Conservation (phyloP, 2,888 invertebrate genomes). For the Himalopsyche kuldschensis region DNA sequence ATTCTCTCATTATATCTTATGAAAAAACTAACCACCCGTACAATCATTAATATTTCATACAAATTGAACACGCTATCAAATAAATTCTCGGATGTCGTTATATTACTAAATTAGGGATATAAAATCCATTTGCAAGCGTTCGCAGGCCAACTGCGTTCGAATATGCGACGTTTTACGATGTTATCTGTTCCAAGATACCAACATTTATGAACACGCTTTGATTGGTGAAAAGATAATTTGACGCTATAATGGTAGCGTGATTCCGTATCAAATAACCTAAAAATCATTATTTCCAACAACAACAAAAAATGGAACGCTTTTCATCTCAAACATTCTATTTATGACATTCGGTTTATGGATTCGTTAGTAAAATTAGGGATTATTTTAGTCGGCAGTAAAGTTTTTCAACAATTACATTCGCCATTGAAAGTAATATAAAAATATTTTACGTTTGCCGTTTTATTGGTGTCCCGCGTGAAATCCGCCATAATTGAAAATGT, state of each 20-base stretch:
- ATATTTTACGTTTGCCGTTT: background rate
- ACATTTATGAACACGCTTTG: background rate
- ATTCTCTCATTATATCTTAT: too few relatives aligned
- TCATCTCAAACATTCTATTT: background rate
- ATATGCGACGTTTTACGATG: background rate
- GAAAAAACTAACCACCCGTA: too few relatives aligned
- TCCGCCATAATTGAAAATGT: background rate
- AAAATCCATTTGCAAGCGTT: background rate
- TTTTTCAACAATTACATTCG: background rate
- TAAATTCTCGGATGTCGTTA: background rate
- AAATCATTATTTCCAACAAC: background rate
- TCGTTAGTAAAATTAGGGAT: background rate
- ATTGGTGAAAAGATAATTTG: background rate
- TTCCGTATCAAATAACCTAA: background rate
- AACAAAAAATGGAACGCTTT: background rate
- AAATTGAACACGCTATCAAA: too few relatives aligned
- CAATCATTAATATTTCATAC: too few relatives aligned
- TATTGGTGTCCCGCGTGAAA: background rate
- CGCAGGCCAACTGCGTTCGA: background rate
- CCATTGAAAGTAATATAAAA: background rate
- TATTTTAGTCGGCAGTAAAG: background rate
- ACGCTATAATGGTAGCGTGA: background rate
- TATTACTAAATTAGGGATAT: background rate
- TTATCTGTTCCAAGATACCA: background rate
- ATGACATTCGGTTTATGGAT: background rate